A percentile compares a stretch with the other conserved stretches of the same genome.
These are phyloP conservation scores for Mallotus villosus DNA, from an alignment of 2,797 vertebrate species.

Conservation along the genomic window DNA sequence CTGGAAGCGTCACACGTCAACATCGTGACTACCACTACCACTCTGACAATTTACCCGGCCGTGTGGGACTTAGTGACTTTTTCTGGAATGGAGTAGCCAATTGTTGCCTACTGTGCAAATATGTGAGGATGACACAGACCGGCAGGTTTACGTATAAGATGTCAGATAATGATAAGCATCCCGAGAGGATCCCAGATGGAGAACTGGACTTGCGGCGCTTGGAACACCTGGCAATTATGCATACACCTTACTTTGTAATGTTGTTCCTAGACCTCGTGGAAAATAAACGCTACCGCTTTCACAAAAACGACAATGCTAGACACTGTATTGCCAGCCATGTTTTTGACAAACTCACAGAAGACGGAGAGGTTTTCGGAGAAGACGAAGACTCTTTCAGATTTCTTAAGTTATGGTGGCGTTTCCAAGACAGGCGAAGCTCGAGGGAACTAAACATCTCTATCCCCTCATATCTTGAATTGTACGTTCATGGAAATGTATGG, in stretches of 20 bases:
- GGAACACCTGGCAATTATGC: conserved; percentile 22
- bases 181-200: background rate
- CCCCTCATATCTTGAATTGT: conserved; percentile 6
- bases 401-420: conserved; percentile 3
- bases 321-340: background rate
- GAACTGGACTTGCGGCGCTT: conserved; percentile 2
- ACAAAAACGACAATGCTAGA: background rate
- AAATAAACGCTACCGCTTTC: background rate
- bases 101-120: background rate
- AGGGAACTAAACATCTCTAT: background rate
- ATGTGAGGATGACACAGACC: background rate
- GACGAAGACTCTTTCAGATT: background rate
- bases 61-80: background rate
- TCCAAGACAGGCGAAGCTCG: conserved; percentile 1
- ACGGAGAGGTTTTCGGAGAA: background rate
- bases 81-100: background rate
- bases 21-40: conserved; percentile 17
- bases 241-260: conserved; percentile 17
- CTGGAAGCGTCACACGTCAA: background rate
- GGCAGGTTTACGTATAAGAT: background rate
- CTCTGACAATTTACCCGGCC: background rate
- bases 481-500: background rate
- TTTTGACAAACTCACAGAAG: background rate
- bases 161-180: background rate
- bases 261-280: conserved; percentile 1